Evolutionary conservation across 2,113 vertebrate genomes (phyloP), one percentile per base, ranked within the genome.

Genomic region (Rhynchomys soricoides): DNA sequence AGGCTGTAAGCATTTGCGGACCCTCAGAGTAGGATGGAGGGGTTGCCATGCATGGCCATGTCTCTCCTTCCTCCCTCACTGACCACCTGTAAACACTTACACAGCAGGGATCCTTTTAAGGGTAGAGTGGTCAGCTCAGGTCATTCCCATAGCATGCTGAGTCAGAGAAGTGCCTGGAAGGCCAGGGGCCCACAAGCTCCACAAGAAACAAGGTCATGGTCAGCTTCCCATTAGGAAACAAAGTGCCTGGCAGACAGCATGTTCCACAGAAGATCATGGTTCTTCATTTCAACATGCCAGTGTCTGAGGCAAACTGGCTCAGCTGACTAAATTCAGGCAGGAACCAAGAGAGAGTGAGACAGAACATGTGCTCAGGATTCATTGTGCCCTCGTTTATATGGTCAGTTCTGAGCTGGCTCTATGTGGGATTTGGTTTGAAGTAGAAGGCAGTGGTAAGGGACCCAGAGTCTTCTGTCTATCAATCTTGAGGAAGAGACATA

Each of bases 401-500:
- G n/a, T 71, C 37, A 29, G 62, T n/a, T 91, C 78, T 40, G 87
- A 81, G 74, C 71, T 59, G 48, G 26, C 48, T 89, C 48, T 57
- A 21, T 17, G 31, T 16, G 29, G n/a, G 40, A 95, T 57, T 9
- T 74, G 21, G 34, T 75, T 91, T 95, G 55, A 78, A 96, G 89
- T 70, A 89, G 43, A 90, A 94, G 91, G 64, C 19, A 93, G 79
- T n/a, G 57, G 59, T 77, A 71, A 94, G 85, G 45, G 37, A 92
- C 75, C 50, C 85, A 89, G 5, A 77, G 82, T 79, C 43, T 91
- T 71, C 70, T n/a, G 22, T 73, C 91, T 94, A 9, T 48, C 64
- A 0, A 24, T 86, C 59, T 62, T 90, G 43, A 95, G 86, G 89
- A 94, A 79, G 57, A 96, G 92, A 96, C 66, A 78, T 57, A 95